phyloP scores from a whole-genome alignment of 2,888 invertebrate genomes.

The Ennomos fuscantarius region DNA sequence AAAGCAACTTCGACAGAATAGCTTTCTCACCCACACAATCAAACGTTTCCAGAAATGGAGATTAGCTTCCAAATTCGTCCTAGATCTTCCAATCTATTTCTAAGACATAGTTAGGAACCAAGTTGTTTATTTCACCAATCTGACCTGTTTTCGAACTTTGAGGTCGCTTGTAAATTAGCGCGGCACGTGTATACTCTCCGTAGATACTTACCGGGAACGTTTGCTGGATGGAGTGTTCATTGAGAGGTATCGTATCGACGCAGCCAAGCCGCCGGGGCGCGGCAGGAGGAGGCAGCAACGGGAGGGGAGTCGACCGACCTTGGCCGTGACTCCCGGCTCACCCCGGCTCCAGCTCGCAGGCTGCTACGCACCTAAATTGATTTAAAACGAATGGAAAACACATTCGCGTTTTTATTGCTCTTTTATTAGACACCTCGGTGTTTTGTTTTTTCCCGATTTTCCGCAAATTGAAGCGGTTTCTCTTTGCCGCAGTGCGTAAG shows the following conservation, averaged over 20 bases:
- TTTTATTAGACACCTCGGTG: conserved; percentile 18
- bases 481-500: conserved; percentile 18
- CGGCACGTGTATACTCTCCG: conserved; percentile 46
- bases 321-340: conserved; percentile 77
- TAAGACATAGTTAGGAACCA: conserved; percentile 2
- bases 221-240: conserved; percentile 51
- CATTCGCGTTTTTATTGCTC: conserved; percentile 23
- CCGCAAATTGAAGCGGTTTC: conserved; percentile 26
- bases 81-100: too few species aligned
- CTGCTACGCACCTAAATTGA: conserved; percentile 68
- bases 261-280: conserved; percentile 40
- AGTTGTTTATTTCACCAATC: conserved; percentile 46
- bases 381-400: conserved; percentile 48
- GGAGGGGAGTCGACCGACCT: conserved; percentile 69
- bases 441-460: conserved; percentile 3
- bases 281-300: conserved; percentile 37
- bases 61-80: conserved; percentile 1
- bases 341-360: conserved; percentile 52
- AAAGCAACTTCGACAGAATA: too few species aligned
- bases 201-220: conserved; percentile 22
- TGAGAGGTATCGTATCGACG: conserved; percentile 65
- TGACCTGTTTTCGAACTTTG: conserved; percentile 9
- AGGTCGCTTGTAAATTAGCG: conserved; percentile 39
- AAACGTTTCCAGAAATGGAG: not conserved
- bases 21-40: not conserved